phyloP scores from a whole-genome alignment of 2,888 invertebrate genomes.

The Agrypnus murinus region DNA sequence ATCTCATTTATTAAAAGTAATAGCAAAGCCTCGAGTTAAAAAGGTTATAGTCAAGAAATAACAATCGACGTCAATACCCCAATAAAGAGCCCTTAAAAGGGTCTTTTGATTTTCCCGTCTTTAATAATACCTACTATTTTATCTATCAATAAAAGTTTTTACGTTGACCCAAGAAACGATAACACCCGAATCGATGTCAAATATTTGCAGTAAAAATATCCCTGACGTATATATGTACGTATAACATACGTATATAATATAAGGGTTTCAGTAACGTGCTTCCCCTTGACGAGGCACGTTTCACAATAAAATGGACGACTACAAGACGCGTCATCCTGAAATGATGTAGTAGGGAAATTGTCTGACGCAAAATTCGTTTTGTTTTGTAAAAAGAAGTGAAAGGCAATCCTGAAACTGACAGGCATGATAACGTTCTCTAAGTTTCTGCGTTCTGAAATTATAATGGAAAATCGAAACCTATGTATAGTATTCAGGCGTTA shows the following conservation, averaged over 20 bases:
- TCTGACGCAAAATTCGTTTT: slow-evolving; percentile 26
- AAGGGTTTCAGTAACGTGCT: neutral
- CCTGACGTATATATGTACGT: neutral
- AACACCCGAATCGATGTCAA: neutral
- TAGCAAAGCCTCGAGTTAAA: too few relatives aligned
- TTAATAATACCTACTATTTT: too few relatives aligned
- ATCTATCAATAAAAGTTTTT: neutral
- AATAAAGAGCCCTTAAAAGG: too few relatives aligned
- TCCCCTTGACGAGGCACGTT: slow-evolving; percentile 16
- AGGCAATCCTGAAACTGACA: slow-evolving; percentile 21
- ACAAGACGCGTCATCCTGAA: slow-evolving; percentile 13
- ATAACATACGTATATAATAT: neutral
- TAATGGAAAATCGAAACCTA: slow-evolving; percentile 7
- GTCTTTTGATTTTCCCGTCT: too few relatives aligned
- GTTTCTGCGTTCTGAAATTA: slow-evolving; percentile 5
- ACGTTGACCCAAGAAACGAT: neutral
- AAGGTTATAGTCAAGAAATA: too few relatives aligned
- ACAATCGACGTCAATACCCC: too few relatives aligned
- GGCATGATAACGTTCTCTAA: slow-evolving; percentile 11
- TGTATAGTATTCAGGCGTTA: neutral
- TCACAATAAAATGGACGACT: slow-evolving; percentile 19
- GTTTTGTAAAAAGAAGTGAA: slow-evolving; percentile 11
- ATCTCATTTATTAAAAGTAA: too few relatives aligned
- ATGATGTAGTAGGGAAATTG: slow-evolving; percentile 26
- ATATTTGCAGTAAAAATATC: neutral